Base-by-base conservation (phyloP, 2,888 invertebrate species). In the Pachliopta kotzebuea region DNA sequence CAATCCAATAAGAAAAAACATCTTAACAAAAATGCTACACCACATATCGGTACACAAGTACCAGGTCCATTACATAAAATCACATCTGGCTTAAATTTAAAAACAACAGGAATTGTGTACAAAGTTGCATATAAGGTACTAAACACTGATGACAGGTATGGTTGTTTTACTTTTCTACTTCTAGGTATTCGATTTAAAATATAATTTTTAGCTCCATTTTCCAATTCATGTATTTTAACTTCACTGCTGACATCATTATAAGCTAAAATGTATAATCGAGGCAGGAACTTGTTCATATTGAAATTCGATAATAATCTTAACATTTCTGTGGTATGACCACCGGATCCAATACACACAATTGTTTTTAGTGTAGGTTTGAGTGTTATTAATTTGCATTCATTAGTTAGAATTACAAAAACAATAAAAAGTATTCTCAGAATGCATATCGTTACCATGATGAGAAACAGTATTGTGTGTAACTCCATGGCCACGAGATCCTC, bases 251-350 rank as follows among this genome's bases (percentile, higher is more conserved):
- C 82, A 84, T 99, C 99, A 63, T 94, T 95, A 59, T 93, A 92
- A 4, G 98, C 97, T 69, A 96, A 85, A 56, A 98, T 85, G 78
- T 98, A 98, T 64, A 94, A 85, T 62, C 97, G 90, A 0, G 97
- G 97, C 0, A 86, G 83, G 79, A 96, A 98, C 74, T 93, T 93
- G 1, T 84, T 76, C n/a, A 84, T 78, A 73, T 94, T 92, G 55
- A 98, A 79, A 31, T 92, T 90, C 70, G 93, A 88, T 8, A 96
- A 82, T 53, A 99, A 90, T 68, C 94, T 93, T 59, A 98, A 81
- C 93, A 99, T 96, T 93, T 99, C 99, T n/a, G 96, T 95, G 0
- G 99, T 99, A 81, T 99, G 99, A 0, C 98, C 98, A 63, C 98
- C 98, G 70, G 96, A 95, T 50, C 96, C 96, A 66, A 96, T 93